phyloP scores from a whole-genome alignment of 2,888 invertebrate species.

The Chrysolina americana region DNA sequence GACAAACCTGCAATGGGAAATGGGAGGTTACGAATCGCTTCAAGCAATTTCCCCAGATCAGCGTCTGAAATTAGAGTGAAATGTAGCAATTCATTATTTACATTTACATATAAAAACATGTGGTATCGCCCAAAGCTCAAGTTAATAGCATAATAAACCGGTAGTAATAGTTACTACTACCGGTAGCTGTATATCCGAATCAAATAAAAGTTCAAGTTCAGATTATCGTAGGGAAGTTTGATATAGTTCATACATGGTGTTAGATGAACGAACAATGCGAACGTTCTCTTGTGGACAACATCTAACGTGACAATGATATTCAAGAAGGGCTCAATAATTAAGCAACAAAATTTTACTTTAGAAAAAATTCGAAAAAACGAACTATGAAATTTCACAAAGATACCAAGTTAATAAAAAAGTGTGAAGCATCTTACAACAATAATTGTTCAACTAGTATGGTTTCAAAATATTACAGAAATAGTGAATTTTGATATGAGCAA shows the following conservation, averaged over 20 bases:
- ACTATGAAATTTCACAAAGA: too few relatives aligned
- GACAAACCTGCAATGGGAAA: too few relatives aligned
- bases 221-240: not conserved
- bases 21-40: not conserved
- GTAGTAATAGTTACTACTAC: conserved; percentile 17
- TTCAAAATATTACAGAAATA: too few relatives aligned
- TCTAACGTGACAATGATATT: too few relatives aligned
- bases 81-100: conserved; percentile 12
- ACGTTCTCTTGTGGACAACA: too few relatives aligned
- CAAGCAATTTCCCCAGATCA: not conserved
- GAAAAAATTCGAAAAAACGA: too few relatives aligned
- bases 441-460: too few relatives aligned
- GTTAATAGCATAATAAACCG: conserved; percentile 7
- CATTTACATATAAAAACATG: conserved; percentile 22
- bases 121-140: conserved; percentile 16
- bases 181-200: conserved; percentile 8
- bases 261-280: not conserved
- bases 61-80: conserved; percentile 14
- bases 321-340: too few relatives aligned
- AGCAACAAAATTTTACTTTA: too few relatives aligned
- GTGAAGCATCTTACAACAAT: too few relatives aligned
- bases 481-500: too few relatives aligned
- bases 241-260: not conserved
- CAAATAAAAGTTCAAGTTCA: conserved; percentile 7
- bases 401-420: too few relatives aligned